phyloP scores from a whole-genome alignment of 2,888 invertebrate species.

The Drosophila tripunctata region DNA sequence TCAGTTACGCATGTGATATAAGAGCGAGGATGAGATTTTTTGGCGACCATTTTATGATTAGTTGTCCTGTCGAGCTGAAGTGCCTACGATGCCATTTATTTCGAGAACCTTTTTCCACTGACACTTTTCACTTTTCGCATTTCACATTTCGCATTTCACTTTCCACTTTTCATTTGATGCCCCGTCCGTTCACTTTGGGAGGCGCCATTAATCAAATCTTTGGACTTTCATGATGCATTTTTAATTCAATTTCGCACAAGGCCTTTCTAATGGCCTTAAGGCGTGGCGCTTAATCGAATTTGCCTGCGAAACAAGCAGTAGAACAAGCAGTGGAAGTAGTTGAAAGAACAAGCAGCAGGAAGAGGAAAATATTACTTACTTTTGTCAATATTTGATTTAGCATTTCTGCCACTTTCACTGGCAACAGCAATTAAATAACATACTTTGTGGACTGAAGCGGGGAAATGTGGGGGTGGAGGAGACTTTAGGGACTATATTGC shows the following conservation, averaged over 20 bases:
- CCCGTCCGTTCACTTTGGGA: conserved; percentile 3
- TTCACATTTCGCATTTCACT: conserved; percentile 9
- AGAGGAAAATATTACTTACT: conserved; percentile 64
- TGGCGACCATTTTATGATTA: conserved; percentile 59
- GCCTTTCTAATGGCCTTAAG: conserved; percentile 57
- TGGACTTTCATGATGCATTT: conserved; percentile 73
- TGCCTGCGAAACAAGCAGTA: conserved; percentile 27
- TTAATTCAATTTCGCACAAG: conserved; percentile 71
- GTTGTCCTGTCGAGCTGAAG: conserved; percentile 41
- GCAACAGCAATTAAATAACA: conserved; percentile 65
- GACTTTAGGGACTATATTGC: neutral
- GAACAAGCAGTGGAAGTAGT: neutral
- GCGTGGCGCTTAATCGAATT: conserved; percentile 73
- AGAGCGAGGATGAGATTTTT: neutral
- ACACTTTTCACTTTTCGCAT: conserved; percentile 40
- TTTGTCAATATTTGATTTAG: conserved; percentile 77
- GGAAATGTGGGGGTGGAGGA: neutral
- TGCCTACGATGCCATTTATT: conserved; percentile 63
- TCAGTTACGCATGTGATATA: conserved; percentile 16
- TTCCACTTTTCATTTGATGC: conserved; percentile 20
- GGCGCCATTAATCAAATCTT: conserved; percentile 75
- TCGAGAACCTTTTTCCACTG: conserved; percentile 48
- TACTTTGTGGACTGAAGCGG: neutral
- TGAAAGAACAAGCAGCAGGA: neutral
- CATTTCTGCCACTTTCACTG: conserved; percentile 62